Base-by-base conservation (phyloP, 2,113 vertebrate genomes). In the Melanocharis versteri region DNA sequence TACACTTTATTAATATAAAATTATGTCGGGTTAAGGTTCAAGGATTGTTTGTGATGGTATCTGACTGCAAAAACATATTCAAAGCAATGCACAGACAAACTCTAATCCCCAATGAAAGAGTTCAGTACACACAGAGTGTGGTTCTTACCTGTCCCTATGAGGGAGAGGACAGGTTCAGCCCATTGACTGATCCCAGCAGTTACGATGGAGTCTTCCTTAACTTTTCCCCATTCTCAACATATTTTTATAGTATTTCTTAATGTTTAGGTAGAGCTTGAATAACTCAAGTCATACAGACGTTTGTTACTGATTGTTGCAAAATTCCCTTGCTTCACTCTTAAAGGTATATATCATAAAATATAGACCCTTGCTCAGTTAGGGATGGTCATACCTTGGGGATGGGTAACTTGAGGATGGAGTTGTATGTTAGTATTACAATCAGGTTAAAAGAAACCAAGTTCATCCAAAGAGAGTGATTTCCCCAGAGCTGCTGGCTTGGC, bases 391-490 rank as follows among this genome's bases (percentile, higher is more conserved):
- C 11, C 24, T 64, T 28, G 23, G 14, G 23, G 47, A 9, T 4
- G 7, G 17, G 9, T 23, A 53, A 6, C 60, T 30, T 18, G 11
- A 39, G 60, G 19, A 13, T 23, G 31, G 24, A 65, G 24, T 1
- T 35, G 24, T 35, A 39, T 35, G 48, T 35, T 64, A n/a, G 15
- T 53, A 5, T 17, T 23, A 28, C 8, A 65, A 65, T 53, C 23
- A 64, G 39, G 23, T 19, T 64, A 11, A 10, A 53, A 22, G 7
- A 7, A 53, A 53, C 37, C 48, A 44, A 44, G 48, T 30, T 53
- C 31, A 51, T n/a, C 47, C 1, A 2, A 64, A 35, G 47, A 42
- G 23, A 64, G 8, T 1, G 1, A 42, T 28, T 42, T 27, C 3
- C 0, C 27, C 27, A 15, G 26, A 60, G 54, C 2, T 48, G 15